Conservation (phyloP, 35 echinoderm and acorn worm genomes). For the Ophioderma brevispina region DNA sequence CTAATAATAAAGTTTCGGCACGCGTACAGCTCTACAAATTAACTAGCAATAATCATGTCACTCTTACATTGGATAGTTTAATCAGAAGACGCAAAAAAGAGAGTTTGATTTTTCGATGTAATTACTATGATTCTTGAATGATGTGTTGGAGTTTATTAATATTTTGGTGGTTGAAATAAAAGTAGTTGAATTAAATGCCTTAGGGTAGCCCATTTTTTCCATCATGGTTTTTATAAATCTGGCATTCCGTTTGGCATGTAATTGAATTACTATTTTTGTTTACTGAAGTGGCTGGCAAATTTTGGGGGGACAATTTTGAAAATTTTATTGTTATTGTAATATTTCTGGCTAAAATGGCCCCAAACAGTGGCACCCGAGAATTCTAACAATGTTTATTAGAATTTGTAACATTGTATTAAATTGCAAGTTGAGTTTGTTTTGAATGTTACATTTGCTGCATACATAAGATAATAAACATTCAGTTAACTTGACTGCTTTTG, state of each 20-base stretch:
- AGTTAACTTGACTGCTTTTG: no score
- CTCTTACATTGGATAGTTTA: neutral
- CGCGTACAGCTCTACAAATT: constrained; percentile 5
- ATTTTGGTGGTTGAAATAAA: neutral
- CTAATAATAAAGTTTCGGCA: neutral
- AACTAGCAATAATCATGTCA: neutral
- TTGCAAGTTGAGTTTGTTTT: no score
- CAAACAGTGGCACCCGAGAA: no score
- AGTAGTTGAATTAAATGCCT: neutral
- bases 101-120: neutral
- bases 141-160: neutral
- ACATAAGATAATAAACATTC: no score
- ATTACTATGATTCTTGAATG: neutral
- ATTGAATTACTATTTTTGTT: neutral
- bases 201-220: neutral
- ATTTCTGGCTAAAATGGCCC: no score
- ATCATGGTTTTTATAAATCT: neutral
- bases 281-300: neutral
- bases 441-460: no score
- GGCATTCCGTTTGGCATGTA: neutral
- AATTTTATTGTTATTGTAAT: neutral
- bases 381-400: no score
- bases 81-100: neutral
- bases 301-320: neutral
- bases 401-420: no score